Evolutionary conservation across 37 sponge, comb jelly and placozoan genomes (phyloP), one percentile per base, ranked within the genome.

Genomic region (Aphrocallistes beatrix): DNA sequence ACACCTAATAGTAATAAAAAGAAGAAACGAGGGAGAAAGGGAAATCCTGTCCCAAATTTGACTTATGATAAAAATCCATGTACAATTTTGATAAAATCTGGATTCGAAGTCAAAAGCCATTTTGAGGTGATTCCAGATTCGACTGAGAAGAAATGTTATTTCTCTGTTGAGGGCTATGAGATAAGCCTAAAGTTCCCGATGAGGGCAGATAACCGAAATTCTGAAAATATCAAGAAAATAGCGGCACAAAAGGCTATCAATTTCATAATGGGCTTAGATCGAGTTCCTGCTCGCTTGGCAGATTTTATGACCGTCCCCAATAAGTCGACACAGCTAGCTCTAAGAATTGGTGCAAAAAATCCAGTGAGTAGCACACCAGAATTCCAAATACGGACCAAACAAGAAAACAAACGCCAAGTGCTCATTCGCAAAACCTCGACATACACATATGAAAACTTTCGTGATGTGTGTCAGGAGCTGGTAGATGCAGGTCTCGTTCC

Each of bases 51-150:
- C n/a, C n/a, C n/a, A n/a, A 21, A 60, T 21, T 1, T 60, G 8
- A 60, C 75, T 60, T 60, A 60, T 60, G 75, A 60, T 60, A 60
- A 60, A 8, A 60, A 60, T 28, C 75, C 75, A 13, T 60, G 3
- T 60, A 30, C 28, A 32, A 60, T 60, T 60, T 30, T 60, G 8
- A 6, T 60, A 13, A 32, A 28, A 8, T 60, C 75, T 28, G n/a
- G 21, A 30, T 60, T 60, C 34, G n/a, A 60, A 28, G 75, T 60
- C 3, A 19, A 30, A 60, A 6, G 28, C 34, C 28, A 60, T 3
- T 25, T 60, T 3, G 75, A 60, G n/a, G 75, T 25, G 6, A 60
- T 60, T 32, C 75, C 75, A 28, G 34, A 13, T 13, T 60, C 75
- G 1, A 13, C 75, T 3, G 75, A 60, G 75, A 60, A 60, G 34